Base-by-base conservation (phyloP, 2,888 invertebrate genomes). In the Hipparchia semele region DNA sequence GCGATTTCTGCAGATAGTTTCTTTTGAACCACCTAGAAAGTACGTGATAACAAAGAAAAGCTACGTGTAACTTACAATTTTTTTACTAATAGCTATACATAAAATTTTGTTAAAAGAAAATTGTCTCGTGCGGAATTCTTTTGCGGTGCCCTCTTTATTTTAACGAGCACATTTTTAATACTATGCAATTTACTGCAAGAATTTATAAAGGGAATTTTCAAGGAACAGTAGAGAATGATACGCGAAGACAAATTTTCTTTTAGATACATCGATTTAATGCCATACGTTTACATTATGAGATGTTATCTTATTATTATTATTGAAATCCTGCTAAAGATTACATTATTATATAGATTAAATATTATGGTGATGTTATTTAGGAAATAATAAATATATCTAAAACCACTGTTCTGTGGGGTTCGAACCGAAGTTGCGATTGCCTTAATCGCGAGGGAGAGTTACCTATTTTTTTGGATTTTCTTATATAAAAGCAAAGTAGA, bases 81-180 rank as follows among this genome's bases (percentile, higher is more conserved):
- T 64, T 65, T 65, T 53, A 12, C 65, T 65, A 65, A 51, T 65
- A 65, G 33, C 49, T 45, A 71, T 71, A 71, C 68, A 69, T 72
- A 73, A 73, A 70, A 75, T 67, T 70, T 65, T 75, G 70, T 73
- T 75, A 70, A 75, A 75, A 75, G 75, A 73, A 73, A 75, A 75
- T 75, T 73, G 75, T 75, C 73, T 75, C 65, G 59, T 70, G 68
- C 72, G 74, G 74, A 68, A 73, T 70, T 71, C 70, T 64, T 70
- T 66, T 64, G 70, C 70, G 60, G 70, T 75, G 68, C 70, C 75
- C 73, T 71, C 73, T 75, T 73, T 73, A 73, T 73, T 75, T 75
- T 73, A 75, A 73, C 75, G 73, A 73, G 75, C 73, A 75, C 75
- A 73, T 75, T 75, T 72, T 75, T 69, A 73, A 75, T 75, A 73